A percentile compares a stretch with the other conserved stretches of the same genome.
These are phyloP conservation scores for Euplexia lucipara DNA, from an alignment of 2,888 invertebrate genomes.

Conservation along the genomic window DNA sequence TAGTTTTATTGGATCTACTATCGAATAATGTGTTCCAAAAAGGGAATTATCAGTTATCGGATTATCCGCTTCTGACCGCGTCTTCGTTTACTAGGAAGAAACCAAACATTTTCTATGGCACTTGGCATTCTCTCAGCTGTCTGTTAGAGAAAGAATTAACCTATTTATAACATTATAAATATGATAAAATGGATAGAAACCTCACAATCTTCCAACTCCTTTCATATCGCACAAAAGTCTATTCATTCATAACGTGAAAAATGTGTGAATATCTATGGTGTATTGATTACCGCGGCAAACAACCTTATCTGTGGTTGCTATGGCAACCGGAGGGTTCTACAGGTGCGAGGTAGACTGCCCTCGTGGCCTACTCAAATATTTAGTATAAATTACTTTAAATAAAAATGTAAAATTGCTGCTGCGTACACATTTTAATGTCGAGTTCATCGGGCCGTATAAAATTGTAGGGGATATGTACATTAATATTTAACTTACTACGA, in stretches of 20 bases:
- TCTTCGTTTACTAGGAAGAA: no score
- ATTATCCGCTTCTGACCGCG: no score
- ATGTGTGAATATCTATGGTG: constrained; percentile 25
- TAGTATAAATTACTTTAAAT: constrained; percentile 42
- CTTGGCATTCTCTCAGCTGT: no score
- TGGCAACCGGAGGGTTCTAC: constrained; percentile 53
- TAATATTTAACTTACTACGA: neutral
- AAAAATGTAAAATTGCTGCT: constrained; percentile 22
- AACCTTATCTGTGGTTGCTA: constrained; percentile 50
- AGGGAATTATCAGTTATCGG: no score
- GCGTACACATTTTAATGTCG: no score
- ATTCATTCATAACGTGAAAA: constrained; percentile 7
- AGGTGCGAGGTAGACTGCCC: constrained; percentile 49
- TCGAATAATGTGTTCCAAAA: no score
- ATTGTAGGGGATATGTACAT: neutral
- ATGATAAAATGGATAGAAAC: constrained; percentile 9
- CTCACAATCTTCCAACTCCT: neutral
- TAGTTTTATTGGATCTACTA: no score
- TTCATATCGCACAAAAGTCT: constrained; percentile 18
- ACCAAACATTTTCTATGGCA: no score
- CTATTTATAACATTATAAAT: no score
- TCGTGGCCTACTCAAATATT: constrained; percentile 57
- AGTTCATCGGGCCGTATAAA: neutral
- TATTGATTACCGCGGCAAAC: constrained; percentile 46
- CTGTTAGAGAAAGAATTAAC: neutral